These are phyloP conservation scores for Strigamia crassipes DNA, from an alignment of 2,888 invertebrate species.

Conservation along the genomic window DNA sequence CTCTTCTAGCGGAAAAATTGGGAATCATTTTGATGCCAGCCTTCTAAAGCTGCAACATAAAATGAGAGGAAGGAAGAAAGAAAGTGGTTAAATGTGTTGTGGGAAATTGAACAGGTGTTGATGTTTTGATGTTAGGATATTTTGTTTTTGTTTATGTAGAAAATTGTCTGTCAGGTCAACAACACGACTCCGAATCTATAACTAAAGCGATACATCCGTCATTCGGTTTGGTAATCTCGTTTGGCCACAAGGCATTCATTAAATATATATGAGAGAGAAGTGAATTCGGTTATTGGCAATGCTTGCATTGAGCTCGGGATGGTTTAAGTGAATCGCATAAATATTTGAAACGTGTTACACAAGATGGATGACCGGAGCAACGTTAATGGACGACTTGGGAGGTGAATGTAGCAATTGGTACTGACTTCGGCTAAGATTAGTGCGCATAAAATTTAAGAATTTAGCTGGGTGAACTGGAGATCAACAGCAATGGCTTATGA, in stretches of 20 bases:
- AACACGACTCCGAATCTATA: not conserved
- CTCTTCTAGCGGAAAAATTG: not conserved
- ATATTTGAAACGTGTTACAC: not conserved
- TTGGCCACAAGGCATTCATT: not conserved
- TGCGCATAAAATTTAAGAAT: not conserved
- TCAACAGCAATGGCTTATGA: not conserved
- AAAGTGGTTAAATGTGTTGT: not conserved
- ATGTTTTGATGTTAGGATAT: not conserved
- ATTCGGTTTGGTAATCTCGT: not conserved
- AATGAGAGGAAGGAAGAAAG: not conserved
- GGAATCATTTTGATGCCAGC: conserved; percentile 3
- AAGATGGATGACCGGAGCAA: not conserved
- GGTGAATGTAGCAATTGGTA: not conserved
- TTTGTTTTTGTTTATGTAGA: conserved; percentile 13
- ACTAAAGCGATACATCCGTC: not conserved
- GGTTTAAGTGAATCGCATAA: conserved; percentile 30
- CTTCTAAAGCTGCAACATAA: not conserved
- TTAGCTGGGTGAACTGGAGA: not conserved
- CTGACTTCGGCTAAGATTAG: not conserved
- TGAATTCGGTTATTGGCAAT: conserved; percentile 7
- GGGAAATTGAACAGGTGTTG: conserved; percentile 20
- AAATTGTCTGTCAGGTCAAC: not conserved
- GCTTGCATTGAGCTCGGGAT: not conserved
- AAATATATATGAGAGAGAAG: not conserved
- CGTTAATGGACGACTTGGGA: not conserved